Base-by-base conservation (phyloP, 1,140 invertebrate genomes). In the Microplitis demolitor region DNA sequence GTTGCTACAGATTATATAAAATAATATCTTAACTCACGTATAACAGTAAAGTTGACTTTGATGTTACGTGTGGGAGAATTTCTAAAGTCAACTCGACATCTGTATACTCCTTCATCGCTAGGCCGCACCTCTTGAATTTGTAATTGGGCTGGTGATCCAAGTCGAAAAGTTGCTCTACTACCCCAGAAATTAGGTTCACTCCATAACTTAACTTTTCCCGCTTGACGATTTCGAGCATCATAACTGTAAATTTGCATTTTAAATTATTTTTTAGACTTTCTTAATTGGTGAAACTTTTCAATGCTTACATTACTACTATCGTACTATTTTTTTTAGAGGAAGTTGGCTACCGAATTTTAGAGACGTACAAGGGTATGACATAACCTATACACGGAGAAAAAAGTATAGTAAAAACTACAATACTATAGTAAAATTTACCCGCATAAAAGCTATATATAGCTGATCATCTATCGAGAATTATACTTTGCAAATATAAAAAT, bases 11-110 rank as follows among this genome's bases (percentile, higher is more conserved):
- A 11, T 45, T 45, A 45, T 45, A 45, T 66, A 16, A 58, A 16
- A 13, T 61, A 63, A 62, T 31, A 69, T 45, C 39, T 45, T 45
- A 45, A 91, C 93, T 93, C 88, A 95, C 94, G 91, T 58, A 96
- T 95, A 75, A 97, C 93, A 64, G 93, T 95, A 69, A 97, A 91
- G 82, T 95, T 95, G 82, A 96, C 91, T 86, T 93, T 93, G 64
- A 92, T 88, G 83, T 96, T 96, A 76, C 93, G 89, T 0, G 95
- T 96, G 0, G 94, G 94, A 0, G 94, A 95, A 83, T 96, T 94
- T 56, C 91, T 91, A 85, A 96, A 97, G 84, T 97, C 95, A 4
- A 96, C 94, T 58, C 95, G 88, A 86, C 95, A 97, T 66, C 94
- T 89, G 84, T 96, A 97, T 64, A 95, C 89, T 1, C 94, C 95